These are phyloP conservation scores for Semibalanus balanoides DNA, from an alignment of 1,140 invertebrate genomes.

Conservation along the genomic window DNA sequence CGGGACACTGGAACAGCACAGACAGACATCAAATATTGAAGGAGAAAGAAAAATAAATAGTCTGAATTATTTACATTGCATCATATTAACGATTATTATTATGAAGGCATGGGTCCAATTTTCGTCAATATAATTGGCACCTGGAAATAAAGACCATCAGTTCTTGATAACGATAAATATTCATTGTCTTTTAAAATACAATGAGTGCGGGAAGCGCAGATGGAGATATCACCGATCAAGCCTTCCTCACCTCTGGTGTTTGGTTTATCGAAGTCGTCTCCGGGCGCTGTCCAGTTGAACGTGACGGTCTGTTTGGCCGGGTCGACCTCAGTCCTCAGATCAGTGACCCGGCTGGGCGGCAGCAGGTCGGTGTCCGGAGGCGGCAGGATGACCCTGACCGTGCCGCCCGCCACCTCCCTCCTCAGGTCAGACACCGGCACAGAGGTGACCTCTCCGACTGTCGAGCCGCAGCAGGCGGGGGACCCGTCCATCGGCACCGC, in stretches of 20 bases:
- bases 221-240: too few relatives aligned
- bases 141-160: too few relatives aligned
- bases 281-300: slow-evolving; percentile 26
- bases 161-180: too few relatives aligned
- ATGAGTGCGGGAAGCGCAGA: too few relatives aligned
- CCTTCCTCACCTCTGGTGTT: not conserved
- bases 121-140: too few relatives aligned
- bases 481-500: too few relatives aligned
- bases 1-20: not conserved
- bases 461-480: not conserved
- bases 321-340: slow-evolving; percentile 23
- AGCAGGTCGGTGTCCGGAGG: slow-evolving; percentile 21
- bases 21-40: too few relatives aligned
- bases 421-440: not conserved
- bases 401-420: not conserved
- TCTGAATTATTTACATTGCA: too few relatives aligned
- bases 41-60: too few relatives aligned
- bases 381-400: slow-evolving; percentile 18
- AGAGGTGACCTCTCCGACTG: not conserved
- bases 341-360: slow-evolving; percentile 27
- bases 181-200: too few relatives aligned
- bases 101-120: too few relatives aligned
- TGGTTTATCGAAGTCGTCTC: slow-evolving; percentile 24
- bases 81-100: too few relatives aligned
- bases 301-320: slow-evolving; percentile 23